Base-by-base conservation (phyloP, 2,888 invertebrate genomes). In the Habroteleia sp. region DNA sequence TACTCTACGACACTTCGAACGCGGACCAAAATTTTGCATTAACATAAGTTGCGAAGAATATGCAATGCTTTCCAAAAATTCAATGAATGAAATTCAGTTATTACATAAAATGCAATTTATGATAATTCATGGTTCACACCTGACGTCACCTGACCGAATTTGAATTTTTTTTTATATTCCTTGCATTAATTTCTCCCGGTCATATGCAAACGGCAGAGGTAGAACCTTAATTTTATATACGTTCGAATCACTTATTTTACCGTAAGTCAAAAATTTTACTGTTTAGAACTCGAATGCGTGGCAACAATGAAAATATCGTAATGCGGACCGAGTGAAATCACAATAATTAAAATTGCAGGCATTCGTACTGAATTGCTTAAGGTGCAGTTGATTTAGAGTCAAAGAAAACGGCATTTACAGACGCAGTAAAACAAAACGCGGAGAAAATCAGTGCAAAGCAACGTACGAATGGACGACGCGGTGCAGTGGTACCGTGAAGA, bases 401-500 rank as follows among this genome's bases (percentile, higher is more conserved):
- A 42, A 50, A 60, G 60, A 50, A 69, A 69, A 52, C 60, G 42
- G 60, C 52, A 44, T 42, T 60, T 60, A 52, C 33, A 6, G 52
- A 39, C 46, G 71, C 48, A 48, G 62, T 56, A 56, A 71, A 72
- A 63, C 63, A 72, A 56, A 72, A 58, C 56, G 72, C 50, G 63
- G 65, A 58, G 72, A 73, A 73, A 73, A 73, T 65, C 50, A 58
- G 72, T 50, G 72, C 72, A 65, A 27, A 48, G 37, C 10, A 31
- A 41, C 23, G 35, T 29, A 31, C 42, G 42, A 10, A 8, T 23
- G 42, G 42, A 58, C 35, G 29, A 39, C 35, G 48, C 13, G 13
- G 13, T 23, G 52, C 44, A 8, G 42, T 10, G 44, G 29, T 27
- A 10, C 14, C 25, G 25, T 14, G 41, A 33, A 42, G 54, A 62